phyloP scores from a whole-genome alignment of 2,113 vertebrate species.

The Nesoenas mayeri region DNA sequence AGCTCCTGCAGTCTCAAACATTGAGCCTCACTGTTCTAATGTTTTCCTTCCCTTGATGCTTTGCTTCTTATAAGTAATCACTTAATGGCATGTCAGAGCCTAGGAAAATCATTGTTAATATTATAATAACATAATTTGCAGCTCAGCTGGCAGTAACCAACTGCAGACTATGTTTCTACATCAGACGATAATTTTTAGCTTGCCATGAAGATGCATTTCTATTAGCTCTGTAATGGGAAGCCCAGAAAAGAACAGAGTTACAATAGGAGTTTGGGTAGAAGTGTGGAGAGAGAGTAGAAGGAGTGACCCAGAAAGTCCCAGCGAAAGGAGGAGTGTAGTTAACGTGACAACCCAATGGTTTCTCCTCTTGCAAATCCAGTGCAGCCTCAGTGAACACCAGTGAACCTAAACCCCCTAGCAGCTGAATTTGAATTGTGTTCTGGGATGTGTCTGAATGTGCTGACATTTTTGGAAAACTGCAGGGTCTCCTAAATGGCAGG shows the following conservation, averaged over 20 bases:
- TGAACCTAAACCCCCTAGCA: neutral
- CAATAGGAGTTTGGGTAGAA: neutral
- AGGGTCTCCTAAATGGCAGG: neutral
- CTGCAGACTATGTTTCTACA: neutral
- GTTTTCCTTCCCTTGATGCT: neutral
- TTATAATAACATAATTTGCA: neutral
- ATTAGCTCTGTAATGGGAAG: neutral
- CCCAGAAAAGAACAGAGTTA: neutral
- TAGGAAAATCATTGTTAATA: neutral
- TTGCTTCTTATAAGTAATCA: conserved; percentile 1
- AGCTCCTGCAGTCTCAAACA: neutral
- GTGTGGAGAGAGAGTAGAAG: neutral
- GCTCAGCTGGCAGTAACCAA: conserved; percentile 10
- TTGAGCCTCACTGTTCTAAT: neutral
- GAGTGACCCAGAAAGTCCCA: neutral
- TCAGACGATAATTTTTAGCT: neutral
- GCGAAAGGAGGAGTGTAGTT: neutral
- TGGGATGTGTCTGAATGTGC: neutral
- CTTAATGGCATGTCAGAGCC: neutral
- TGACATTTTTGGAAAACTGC: neutral
- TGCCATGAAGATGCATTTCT: neutral
- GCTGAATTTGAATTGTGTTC: neutral
- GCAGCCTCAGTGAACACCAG: neutral
- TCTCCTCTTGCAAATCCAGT: neutral
- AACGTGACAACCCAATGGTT: neutral